A percentile compares a stretch with the other conserved stretches of the same genome.
Evolutionary conservation across 2,797 vertebrate genomes (phyloP).

Genomic region (Semaprochilodus insignis): DNA sequence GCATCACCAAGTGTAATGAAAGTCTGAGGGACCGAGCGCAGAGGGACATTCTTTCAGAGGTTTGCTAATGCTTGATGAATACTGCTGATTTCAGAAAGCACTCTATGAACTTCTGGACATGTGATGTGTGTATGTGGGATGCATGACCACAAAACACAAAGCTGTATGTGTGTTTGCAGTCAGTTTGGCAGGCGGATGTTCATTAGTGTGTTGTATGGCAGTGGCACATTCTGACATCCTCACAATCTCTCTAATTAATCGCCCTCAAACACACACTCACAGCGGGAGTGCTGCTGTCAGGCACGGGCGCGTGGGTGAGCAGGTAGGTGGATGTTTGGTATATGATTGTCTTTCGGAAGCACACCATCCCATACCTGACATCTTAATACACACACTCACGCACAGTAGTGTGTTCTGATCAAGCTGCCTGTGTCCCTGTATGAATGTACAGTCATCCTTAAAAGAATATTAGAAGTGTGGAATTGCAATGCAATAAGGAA

Average conservation of each 20-base stretch:
- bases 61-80: too few species aligned
- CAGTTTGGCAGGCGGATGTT: constrained; percentile 41
- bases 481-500: too few species aligned
- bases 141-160: neutral
- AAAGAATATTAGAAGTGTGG: too few species aligned
- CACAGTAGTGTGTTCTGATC: neutral
- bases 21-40: too few species aligned
- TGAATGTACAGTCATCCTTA: neutral
- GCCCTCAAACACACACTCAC: constrained; percentile 18
- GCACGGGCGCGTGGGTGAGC: neutral
- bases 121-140: too few species aligned
- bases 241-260: constrained; percentile 34
- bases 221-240: constrained; percentile 28
- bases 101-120: too few species aligned
- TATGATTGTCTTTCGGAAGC: neutral
- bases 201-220: constrained; percentile 30
- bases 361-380: neutral
- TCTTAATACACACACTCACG: neutral
- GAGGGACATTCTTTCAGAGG: too few species aligned
- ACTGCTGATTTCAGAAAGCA: too few species aligned
- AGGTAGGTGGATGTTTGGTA: neutral
- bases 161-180: neutral
- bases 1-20: too few species aligned
- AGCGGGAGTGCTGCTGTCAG: neutral
- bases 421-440: neutral